Base-by-base conservation (phyloP, 2,797 vertebrate species). In the Picus viridis region DNA sequence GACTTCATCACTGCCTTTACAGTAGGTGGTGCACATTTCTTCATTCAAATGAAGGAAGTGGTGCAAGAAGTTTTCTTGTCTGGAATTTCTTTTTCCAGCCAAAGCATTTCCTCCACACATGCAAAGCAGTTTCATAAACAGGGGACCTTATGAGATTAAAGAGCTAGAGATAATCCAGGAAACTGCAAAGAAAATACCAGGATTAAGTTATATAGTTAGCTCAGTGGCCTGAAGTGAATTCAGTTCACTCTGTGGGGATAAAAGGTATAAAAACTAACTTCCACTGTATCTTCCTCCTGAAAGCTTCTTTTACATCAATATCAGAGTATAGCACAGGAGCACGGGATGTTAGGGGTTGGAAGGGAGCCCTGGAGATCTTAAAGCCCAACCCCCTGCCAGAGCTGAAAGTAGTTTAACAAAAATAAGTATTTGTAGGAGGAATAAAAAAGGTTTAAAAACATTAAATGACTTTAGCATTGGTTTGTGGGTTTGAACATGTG, bases 191-290 rank as follows among this genome's bases (percentile, higher is more conserved):
- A 82, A 78, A 76, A 58, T 78, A 92, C 87, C 61, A 88, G 67
- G 94, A 96, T 96, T 94, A 95, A 85, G 81, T 93, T 94, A 87
- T 58, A 92, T 58, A 92, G 65, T 92, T 95, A 94, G 81, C 47
- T 74, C 64, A 86, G 63, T 62, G 71, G 61, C 89, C 22, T 91
- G 34, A 91, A 90, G 57, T 76, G 86, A 88, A 90, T 82, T 65
- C 63, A 71, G 57, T 70, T 86, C 59, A 70, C 29, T 65, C 34
- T 45, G 15, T 71, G 64, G 22, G 22, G 30, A 49, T 95, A 72
- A 92, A 88, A 76, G 54, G 63, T 18, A 87, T 45, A 36, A 74
- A 88, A 91, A 80, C 23, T 74, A 61, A 69, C 15, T 90, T 89
- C 71, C n/a, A 76, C 32, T 79, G 69, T 68, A 72, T 5, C 4